Percentiles rank a stretch among this genome's conserved stretches.
Evolutionary conservation across 2,113 vertebrate species (phyloP).

Genomic region (Oryzias melastigma): DNA sequence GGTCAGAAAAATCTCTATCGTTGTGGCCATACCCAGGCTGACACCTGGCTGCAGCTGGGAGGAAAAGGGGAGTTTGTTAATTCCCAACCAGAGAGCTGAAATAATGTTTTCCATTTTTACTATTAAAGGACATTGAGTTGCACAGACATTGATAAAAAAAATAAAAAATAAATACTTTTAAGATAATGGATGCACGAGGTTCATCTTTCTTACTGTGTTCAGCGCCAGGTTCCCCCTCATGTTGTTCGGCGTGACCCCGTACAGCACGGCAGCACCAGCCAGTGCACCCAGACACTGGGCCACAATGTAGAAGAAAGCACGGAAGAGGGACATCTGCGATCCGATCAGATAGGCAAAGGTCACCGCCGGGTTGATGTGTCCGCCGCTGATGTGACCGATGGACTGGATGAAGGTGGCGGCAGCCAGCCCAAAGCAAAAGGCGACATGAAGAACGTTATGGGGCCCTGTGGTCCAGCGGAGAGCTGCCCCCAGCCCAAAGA

Average conservation of each 20-base stretch:
- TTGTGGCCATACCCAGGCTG: constrained; percentile 90
- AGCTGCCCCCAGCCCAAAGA: constrained; percentile 90
- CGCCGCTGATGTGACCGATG: constrained; percentile 91
- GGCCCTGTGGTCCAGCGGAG: constrained; percentile 87
- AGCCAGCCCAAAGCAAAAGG: constrained; percentile 90
- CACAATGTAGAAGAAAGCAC: constrained; percentile 87
- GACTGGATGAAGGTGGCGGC: constrained; percentile 89
- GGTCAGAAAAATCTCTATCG: constrained; percentile 91
- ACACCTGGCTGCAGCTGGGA: constrained; percentile 87
- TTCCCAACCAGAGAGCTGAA: neutral
- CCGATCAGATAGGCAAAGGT: constrained; percentile 90
- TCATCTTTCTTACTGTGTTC: constrained; percentile 82
- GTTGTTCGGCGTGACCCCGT: constrained; percentile 86
- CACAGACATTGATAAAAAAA: no score
- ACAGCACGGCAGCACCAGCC: constrained; percentile 89
- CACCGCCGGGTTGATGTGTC: constrained; percentile 93
- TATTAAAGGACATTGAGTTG: no score
- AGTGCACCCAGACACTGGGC: constrained; percentile 91
- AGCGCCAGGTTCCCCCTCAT: constrained; percentile 90
- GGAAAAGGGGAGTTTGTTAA: neutral
- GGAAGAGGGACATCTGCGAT: constrained; percentile 91
- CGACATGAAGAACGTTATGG: constrained; percentile 84
- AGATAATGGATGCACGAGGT: neutral
- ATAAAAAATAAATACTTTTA: no score
- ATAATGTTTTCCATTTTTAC: no score